Percentiles rank a stretch among this genome's conserved stretches.
phyloP scores from a whole-genome alignment of 2,888 invertebrate species.

The Pinctada fucata region DNA sequence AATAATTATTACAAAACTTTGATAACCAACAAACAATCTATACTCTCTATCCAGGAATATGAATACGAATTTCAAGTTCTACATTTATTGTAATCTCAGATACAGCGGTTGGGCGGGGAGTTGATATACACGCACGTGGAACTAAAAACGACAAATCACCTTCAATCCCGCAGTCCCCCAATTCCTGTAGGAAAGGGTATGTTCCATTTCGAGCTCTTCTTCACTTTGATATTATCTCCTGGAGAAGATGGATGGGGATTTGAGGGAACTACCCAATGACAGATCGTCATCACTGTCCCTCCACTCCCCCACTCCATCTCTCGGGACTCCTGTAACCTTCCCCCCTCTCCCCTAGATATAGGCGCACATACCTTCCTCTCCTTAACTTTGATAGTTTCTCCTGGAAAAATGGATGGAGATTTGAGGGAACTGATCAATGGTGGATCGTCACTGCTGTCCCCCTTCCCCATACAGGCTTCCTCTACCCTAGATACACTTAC shows the following conservation, averaged over 20 bases:
- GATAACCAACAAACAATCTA: no score
- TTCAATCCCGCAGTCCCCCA: no score
- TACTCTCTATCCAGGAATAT: no score
- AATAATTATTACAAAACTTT: no score
- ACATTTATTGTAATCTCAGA: no score
- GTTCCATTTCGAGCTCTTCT: no score
- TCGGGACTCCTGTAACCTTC: not conserved
- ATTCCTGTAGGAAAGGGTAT: no score
- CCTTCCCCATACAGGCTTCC: not conserved
- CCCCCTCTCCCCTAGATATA: not conserved
- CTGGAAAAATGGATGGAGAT: slow-evolving; percentile 40
- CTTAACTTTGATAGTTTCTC: slow-evolving; percentile 38
- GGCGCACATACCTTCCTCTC: not conserved
- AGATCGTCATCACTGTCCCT: slow-evolving; percentile 64
- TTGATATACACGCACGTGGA: no score
- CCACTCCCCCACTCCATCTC: not conserved
- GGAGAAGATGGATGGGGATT: slow-evolving; percentile 49
- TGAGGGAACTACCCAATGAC: slow-evolving; percentile 53
- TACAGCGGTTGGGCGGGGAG: no score
- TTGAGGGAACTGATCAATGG: slow-evolving; percentile 54
- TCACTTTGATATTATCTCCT: slow-evolving; percentile 42
- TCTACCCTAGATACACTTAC: slow-evolving; percentile 26
- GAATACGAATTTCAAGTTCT: no score
- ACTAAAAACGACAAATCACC: no score
- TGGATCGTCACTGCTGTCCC: slow-evolving; percentile 64